Conservation (phyloP, 2,888 invertebrate species). For the Gibbula magus region DNA sequence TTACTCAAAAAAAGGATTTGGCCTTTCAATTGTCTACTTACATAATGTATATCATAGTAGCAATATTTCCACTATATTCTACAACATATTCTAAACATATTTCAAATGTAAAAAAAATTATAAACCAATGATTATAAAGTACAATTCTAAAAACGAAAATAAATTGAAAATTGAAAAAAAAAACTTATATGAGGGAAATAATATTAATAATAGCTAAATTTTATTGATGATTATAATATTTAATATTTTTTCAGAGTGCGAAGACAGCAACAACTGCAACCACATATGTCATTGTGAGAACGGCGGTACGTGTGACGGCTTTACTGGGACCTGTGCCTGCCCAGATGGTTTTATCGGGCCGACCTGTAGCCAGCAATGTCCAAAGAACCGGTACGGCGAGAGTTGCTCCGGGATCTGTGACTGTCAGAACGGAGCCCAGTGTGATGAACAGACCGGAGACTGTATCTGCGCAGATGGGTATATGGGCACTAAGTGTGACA, state of each 20-base stretch:
- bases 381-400: constrained; percentile 64
- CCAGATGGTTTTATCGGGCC: constrained; percentile 68
- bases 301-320: constrained; percentile 65
- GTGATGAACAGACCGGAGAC: constrained; percentile 81
- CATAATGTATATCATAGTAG: too few relatives aligned
- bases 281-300: constrained; percentile 74
- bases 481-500: constrained; percentile 73
- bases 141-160: neutral
- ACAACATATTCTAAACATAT: too few relatives aligned
- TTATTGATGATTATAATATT: neutral
- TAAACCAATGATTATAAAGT: too few relatives aligned
- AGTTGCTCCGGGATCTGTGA: constrained; percentile 68
- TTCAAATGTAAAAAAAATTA: too few relatives aligned
- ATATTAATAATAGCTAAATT: neutral
- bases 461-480: constrained; percentile 80
- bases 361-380: constrained; percentile 63
- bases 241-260: constrained; percentile 57
- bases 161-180: neutral
- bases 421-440: constrained; percentile 68
- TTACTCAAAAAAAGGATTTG: too few relatives aligned
- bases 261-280: constrained; percentile 64
- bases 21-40: too few relatives aligned
- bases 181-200: neutral
- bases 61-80: too few relatives aligned
- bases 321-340: constrained; percentile 69